Percentiles rank a stretch among this genome's conserved stretches.
Evolutionary conservation across 2,113 vertebrate genomes (phyloP).

Genomic region (Pomatorhinus ruficollis): DNA sequence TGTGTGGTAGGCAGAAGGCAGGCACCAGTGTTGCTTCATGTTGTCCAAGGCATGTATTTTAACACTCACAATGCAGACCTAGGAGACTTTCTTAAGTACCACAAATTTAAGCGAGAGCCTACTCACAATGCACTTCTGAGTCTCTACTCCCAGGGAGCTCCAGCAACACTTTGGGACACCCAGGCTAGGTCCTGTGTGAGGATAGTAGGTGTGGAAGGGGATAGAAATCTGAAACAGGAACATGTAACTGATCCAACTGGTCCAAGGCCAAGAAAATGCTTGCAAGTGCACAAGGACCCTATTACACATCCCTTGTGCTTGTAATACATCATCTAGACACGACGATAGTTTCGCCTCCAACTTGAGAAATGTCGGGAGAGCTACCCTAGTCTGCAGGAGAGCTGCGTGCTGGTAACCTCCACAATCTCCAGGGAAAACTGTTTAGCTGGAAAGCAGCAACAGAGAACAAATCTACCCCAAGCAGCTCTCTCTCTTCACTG

Average conservation of each 20-base stretch:
- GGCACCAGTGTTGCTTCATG: not conserved
- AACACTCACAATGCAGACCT: not conserved
- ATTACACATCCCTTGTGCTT: not conserved
- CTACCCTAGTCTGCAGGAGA: not conserved
- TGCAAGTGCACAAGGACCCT: not conserved
- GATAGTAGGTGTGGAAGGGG: not conserved
- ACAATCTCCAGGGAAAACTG: not conserved
- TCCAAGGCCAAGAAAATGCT: not conserved
- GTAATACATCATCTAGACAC: not conserved
- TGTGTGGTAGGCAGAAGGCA: not conserved
- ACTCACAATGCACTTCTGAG: accelerated
- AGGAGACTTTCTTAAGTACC: not conserved
- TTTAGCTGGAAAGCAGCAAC: not conserved
- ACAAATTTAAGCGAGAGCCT: not conserved
- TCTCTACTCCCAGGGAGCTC: not conserved
- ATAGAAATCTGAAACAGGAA: not conserved
- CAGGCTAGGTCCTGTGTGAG: not conserved
- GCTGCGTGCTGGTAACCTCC: not conserved
- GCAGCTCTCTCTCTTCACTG: not conserved
- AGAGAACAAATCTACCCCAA: not conserved
- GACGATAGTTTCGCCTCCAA: not conserved
- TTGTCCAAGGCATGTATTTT: not conserved
- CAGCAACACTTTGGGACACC: not conserved
- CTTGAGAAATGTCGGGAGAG: not conserved
- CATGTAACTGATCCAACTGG: not conserved